Evolutionary conservation across 1,140 invertebrate genomes (phyloP).

Genomic region (Phthorimaea operculella): DNA sequence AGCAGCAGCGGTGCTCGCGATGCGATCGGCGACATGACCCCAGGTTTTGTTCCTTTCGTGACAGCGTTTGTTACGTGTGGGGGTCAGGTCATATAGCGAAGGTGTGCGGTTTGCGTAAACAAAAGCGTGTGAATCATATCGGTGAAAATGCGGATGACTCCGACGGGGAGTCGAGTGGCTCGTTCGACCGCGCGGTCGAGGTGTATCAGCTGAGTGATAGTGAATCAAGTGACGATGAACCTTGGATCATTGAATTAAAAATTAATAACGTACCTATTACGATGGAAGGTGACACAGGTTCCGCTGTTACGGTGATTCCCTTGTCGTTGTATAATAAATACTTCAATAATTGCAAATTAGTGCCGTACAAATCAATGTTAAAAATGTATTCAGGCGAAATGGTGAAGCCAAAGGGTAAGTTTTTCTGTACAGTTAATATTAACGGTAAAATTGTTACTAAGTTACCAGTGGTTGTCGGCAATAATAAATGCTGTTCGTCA

Average conservation of each 20-base stretch:
- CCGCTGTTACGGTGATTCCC: slow-evolving; percentile 6
- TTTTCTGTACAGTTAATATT: slow-evolving; percentile 1
- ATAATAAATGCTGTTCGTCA: slow-evolving; percentile 2
- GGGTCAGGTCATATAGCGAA: slow-evolving; percentile 7
- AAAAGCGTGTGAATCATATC: neutral
- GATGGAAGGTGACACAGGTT: slow-evolving; percentile 11
- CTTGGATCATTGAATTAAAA: neutral
- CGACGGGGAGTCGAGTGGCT: neutral
- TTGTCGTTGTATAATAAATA: neutral
- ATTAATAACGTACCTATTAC: slow-evolving; percentile 4
- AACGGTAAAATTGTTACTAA: slow-evolving; percentile 1
- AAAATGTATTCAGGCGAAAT: slow-evolving; percentile 8
- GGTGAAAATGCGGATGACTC: neutral
- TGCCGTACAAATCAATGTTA: neutral
- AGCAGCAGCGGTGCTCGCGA: slow-evolving; percentile 8
- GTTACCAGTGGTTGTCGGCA: neutral
- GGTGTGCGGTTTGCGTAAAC: slow-evolving; percentile 7
- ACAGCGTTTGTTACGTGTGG: slow-evolving; percentile 10
- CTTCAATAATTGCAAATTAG: neutral
- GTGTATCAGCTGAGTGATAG: slow-evolving; percentile 9
- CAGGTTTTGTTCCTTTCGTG: slow-evolving; percentile 5
- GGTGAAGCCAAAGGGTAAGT: slow-evolving; percentile 5
- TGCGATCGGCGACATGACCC: slow-evolving; percentile 4
- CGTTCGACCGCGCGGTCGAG: neutral
- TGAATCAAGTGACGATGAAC: neutral